Base-by-base conservation (phyloP, 2,888 invertebrate genomes). In the Sturmia bella region DNA sequence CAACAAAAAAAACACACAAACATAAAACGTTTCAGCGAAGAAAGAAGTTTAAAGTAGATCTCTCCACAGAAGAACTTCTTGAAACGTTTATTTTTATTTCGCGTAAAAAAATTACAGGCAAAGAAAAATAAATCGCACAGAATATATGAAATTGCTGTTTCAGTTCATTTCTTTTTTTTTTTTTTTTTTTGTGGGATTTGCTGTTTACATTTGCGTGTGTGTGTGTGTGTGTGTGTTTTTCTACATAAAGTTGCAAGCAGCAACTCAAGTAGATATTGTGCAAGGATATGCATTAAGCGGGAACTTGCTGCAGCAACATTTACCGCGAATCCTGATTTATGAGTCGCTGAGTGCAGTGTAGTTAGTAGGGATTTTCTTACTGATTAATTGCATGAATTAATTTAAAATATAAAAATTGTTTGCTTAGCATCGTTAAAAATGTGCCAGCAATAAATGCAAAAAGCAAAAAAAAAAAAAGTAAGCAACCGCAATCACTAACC, bases 361-460 rank as follows among this genome's bases (percentile, higher is more conserved):
- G 82, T 78, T 82, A 82, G 82, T 78, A 64, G 69, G 77, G 77
- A 81, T 74, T 82, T 82, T 69, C 69, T 52, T 78, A 66, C 82
- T 82, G 82, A 78, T 82, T 82, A 81, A 82, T 78, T 82, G 82
- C 77, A 78, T 45, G 81, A 77, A 77, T 77, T 81, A 81, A 76
- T 76, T 76, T 76, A 76, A 81, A 63, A 81, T 81, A 63, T 81
- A 81, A 80, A 64, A 78, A 78, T 72, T 78, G 68, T 81, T 81
- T 76, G 76, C 72, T 81, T 81, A 81, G 76, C 76, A 50, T 63
- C 76, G 59, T 73, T 81, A 76, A 74, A 66, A 76, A 54, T 52
- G 54, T 63, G 54, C 19, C 32, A 37, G 61, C 39, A 43, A 50
- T 32, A 63, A 32, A 11, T 41, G 41, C n/a, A 41, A 41, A 59